Base-by-base conservation (phyloP, 2,888 invertebrate species). In the Acrocera orbiculus region DNA sequence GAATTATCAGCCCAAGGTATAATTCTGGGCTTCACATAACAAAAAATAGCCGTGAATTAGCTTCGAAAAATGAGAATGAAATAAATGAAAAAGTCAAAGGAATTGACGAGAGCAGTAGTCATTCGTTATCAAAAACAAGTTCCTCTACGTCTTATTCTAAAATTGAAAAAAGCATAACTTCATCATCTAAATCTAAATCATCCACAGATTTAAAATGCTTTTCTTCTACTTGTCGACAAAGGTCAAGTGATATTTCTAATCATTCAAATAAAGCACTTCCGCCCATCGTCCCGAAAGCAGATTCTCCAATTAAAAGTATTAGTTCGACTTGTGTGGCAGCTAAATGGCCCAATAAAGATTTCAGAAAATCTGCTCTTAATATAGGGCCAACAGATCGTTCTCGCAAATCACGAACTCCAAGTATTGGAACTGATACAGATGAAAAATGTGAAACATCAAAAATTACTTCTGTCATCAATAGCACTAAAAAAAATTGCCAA, bases 291-390 rank as follows among this genome's bases (percentile, higher is more conserved):
- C 46, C 51, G 15, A 59, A 59, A 30, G 43, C 47, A 48, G 61
- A 47, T 40, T 39, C 70, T 48, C 59, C 56, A 40, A 48, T 48
- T 3, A 60, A 58, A 31, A 51, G 40, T 46, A 37, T 49, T 46
- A 53, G 54, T n/a, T 63, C 66, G 39, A 63, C 63, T 46, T 63
- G 63, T 38, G 55, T 53, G 29, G 62, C 62, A 7, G 37, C 42
- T 22, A 66, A 65, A 35, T 50, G 52, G 44, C 64, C 70, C 15
- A 78, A 78, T 52, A 78, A 79, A 56, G 77, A 77, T 51, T 76
- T 76, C 44, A 63, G 79, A 22, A 79, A 80, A 52, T 79, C 78
- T 0, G 71, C 73, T 1, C 52, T 79, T 10, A 80, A 79, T 54
- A 75, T 77, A 60, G 67, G 64, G 27, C 61, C 64, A 17, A 54